phyloP scores from a whole-genome alignment of 2,888 invertebrate genomes.

The Heliconius ismenius region DNA sequence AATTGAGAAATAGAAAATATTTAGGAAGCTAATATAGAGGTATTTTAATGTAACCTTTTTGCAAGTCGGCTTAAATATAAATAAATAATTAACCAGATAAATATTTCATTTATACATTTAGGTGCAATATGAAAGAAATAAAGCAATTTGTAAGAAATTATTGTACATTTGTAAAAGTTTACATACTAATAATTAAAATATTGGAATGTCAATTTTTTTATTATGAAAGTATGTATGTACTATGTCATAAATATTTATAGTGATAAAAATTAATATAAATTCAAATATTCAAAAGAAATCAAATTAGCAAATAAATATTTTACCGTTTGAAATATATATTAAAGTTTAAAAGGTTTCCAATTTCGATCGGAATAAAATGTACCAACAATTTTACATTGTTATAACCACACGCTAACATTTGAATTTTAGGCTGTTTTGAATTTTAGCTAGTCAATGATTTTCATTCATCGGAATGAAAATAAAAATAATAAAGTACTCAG shows the following conservation, averaged over 20 bases:
- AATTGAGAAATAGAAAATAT: neutral
- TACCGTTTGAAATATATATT: neutral
- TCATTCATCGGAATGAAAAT: no score
- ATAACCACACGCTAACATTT: neutral
- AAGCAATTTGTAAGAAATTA: neutral
- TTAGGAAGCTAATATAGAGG: neutral
- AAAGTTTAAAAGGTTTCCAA: neutral
- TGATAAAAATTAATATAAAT: neutral
- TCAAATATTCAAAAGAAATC: neutral
- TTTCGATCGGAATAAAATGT: neutral
- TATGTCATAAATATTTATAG: no score
- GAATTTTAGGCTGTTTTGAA: neutral
- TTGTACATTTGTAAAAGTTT: neutral
- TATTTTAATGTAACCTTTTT: neutral
- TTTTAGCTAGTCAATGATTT: no score
- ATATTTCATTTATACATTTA: neutral
- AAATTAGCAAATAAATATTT: neutral
- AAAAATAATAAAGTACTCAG: no score
- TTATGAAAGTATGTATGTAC: no score
- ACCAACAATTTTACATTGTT: neutral
- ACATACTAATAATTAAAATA: neutral
- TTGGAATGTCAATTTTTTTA: neutral
- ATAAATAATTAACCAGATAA: neutral
- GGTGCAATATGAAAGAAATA: neutral
- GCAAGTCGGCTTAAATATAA: neutral